Percentiles rank a stretch among this genome's conserved stretches.
These are phyloP conservation scores for Steinernema khuongi DNA, from an alignment of 1,140 invertebrate genomes.

Conservation along the genomic window DNA sequence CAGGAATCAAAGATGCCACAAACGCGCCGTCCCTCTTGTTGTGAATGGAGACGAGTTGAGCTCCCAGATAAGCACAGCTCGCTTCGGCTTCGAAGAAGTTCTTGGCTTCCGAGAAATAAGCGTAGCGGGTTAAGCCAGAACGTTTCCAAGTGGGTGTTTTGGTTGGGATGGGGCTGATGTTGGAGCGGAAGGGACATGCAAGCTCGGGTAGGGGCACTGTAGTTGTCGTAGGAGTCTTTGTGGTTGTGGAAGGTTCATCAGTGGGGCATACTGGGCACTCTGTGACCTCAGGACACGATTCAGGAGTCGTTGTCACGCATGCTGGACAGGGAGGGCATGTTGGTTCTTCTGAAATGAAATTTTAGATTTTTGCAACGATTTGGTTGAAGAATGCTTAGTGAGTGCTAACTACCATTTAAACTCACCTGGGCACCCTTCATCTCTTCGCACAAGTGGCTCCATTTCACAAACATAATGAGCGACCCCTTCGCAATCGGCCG, in stretches of 20 bases:
- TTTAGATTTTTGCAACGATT: no score
- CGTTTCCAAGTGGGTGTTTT: not conserved
- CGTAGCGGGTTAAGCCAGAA: not conserved
- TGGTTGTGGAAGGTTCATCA: conserved; percentile 1
- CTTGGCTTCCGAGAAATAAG: not conserved
- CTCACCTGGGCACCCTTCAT: no score
- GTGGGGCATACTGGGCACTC: not conserved
- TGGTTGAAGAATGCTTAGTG: no score
- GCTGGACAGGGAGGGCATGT: not conserved
- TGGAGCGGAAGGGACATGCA: not conserved
- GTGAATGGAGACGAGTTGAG: not conserved
- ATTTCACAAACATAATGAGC: not conserved
- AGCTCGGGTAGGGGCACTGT: not conserved
- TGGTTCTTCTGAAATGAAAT: not conserved
- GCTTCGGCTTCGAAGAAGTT: not conserved
- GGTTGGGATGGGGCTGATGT: not conserved
- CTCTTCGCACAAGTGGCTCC: no score
- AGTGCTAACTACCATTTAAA: no score
- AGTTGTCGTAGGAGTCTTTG: not conserved
- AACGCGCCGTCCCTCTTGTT: not conserved
- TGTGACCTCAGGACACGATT: not conserved
- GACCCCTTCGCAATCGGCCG: not conserved
- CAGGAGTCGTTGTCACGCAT: not conserved
- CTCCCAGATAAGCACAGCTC: not conserved
- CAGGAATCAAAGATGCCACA: not conserved